Evolutionary conservation across 2,888 invertebrate genomes (phyloP).

Genomic region (Alloscopus bannaensis): DNA sequence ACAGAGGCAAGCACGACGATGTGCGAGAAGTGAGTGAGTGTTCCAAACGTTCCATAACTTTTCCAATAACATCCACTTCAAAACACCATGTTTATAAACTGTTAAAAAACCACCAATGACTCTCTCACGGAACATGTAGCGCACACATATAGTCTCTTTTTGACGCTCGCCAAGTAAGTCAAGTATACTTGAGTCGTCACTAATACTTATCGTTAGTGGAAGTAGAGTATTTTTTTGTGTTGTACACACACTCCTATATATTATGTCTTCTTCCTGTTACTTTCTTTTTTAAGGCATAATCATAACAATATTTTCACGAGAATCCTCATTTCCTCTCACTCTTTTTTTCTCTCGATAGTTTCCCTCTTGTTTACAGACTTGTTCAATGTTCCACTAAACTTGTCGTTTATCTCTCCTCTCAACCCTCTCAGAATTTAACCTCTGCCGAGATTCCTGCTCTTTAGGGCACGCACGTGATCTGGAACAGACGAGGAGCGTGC

Average conservation of each 20-base stretch:
- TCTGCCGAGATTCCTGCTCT: no score
- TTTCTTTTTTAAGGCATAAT: slow-evolving; percentile 38
- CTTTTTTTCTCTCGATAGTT: not conserved
- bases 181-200: no score
- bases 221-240: no score
- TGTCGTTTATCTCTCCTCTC: slow-evolving; percentile 3
- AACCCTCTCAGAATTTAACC: no score
- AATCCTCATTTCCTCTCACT: not conserved
- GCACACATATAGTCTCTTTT: no score
- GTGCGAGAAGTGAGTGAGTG: slow-evolving; percentile 30
- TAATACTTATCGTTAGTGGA: no score
- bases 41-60: slow-evolving; percentile 51
- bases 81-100: slow-evolving; percentile 49
- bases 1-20: no score
- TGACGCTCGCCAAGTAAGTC: no score
- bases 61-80: slow-evolving; percentile 52
- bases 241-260: no score
- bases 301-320: slow-evolving; percentile 29
- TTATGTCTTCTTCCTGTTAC: slow-evolving; percentile 31
- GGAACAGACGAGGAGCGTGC: slow-evolving; percentile 21
- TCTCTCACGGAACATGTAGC: no score
- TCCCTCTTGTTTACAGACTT: no score
- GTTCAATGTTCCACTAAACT: not conserved
- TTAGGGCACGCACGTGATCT: slow-evolving; percentile 41
- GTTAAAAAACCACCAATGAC: slow-evolving; percentile 12